phyloP scores from a whole-genome alignment of 2,888 invertebrate genomes.

The Branchellion lobata region DNA sequence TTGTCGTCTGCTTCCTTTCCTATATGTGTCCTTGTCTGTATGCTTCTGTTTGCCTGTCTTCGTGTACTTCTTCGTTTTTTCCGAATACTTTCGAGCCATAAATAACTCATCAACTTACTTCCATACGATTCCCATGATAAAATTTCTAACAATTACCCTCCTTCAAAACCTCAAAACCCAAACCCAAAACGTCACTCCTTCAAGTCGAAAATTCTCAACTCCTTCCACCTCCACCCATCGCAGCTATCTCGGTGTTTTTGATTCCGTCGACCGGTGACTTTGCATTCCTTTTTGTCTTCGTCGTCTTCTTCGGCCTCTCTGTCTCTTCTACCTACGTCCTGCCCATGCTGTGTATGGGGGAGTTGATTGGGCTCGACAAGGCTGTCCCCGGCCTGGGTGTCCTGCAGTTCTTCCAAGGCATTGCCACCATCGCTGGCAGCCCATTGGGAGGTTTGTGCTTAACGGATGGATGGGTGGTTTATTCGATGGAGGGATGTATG shows the following conservation, averaged over 20 bases:
- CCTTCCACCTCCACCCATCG: neutral
- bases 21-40: no score
- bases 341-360: slow-evolving; percentile 40
- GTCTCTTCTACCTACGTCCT: slow-evolving; percentile 35
- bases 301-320: slow-evolving; percentile 12
- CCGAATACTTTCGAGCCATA: no score
- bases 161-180: neutral
- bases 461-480: neutral
- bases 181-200: no score
- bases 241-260: slow-evolving; percentile 28
- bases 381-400: slow-evolving; percentile 34
- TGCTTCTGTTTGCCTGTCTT: no score
- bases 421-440: slow-evolving; percentile 31
- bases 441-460: slow-evolving; percentile 33
- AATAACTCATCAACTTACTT: no score
- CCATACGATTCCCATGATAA: neutral
- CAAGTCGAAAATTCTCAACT: no score
- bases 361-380: slow-evolving; percentile 31
- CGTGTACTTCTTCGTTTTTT: no score
- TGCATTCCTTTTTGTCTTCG: neutral
- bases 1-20: neutral
- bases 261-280: neutral
- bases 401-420: slow-evolving; percentile 37
- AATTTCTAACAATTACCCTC: neutral
- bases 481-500: neutral